Conservation (phyloP, 64 coral and sea anemone species). For the Astreopora myriophthalma region DNA sequence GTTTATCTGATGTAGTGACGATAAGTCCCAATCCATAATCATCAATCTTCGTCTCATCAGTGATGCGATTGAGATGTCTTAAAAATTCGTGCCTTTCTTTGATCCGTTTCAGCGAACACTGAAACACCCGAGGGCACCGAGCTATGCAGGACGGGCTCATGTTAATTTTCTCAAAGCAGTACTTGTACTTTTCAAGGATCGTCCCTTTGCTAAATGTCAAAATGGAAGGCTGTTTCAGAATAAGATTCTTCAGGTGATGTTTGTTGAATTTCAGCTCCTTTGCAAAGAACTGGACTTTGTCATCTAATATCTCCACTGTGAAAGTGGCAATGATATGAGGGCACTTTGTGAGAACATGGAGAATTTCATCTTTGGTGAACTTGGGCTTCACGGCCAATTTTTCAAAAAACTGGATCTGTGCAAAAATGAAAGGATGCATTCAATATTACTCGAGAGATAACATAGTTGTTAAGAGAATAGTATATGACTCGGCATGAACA, state of each 20-base stretch:
- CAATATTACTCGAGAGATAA: no score
- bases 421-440: neutral
- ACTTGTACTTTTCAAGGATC: constrained; percentile 83
- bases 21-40: constrained; percentile 91
- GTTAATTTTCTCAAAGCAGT: constrained; percentile 84
- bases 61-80: constrained; percentile 62
- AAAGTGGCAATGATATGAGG: constrained; percentile 84
- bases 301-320: constrained; percentile 57
- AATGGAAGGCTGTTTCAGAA: constrained; percentile 93
- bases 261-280: constrained; percentile 87
- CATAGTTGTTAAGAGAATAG: no score
- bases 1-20: constrained; percentile 64
- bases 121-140: constrained; percentile 87
- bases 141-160: constrained; percentile 78
- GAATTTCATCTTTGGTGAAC: constrained; percentile 80
- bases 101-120: constrained; percentile 90
- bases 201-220: constrained; percentile 83
- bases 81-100: constrained; percentile 91
- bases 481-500: no score
- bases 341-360: constrained; percentile 92
- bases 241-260: constrained; percentile 86
- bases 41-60: constrained; percentile 77
- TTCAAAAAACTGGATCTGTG: constrained; percentile 80
- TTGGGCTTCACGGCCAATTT: constrained; percentile 81
- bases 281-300: constrained; percentile 78